These are phyloP conservation scores for Epizoanthus fatuus DNA, from an alignment of 92 coral and sea anemone genomes.

Conservation along the genomic window DNA sequence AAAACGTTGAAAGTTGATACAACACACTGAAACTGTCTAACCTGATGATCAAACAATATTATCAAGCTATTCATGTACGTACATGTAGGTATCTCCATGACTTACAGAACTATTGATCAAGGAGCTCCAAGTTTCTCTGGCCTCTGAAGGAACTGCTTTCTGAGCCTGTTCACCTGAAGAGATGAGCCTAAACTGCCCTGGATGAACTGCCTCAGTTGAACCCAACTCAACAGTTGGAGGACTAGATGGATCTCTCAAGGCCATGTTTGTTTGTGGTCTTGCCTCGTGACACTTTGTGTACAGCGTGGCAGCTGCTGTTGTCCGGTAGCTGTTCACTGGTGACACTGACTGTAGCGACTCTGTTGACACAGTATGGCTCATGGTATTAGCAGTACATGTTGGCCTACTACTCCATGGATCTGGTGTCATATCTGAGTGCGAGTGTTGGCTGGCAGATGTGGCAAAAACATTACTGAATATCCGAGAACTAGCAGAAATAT, in stretches of 20 bases:
- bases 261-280: not conserved
- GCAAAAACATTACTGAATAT: not conserved
- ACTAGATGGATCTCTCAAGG: not conserved
- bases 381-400: not conserved
- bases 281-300: not conserved
- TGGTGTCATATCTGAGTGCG: not conserved
- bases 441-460: not conserved
- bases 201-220: not conserved
- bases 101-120: constrained; percentile 33
- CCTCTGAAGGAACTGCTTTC: not conserved
- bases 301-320: too few relatives aligned
- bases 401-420: not conserved
- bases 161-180: not conserved
- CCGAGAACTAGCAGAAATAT: not conserved
- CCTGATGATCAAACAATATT: not conserved
- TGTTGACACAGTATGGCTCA: not conserved
- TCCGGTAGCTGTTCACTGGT: not conserved
- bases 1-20: too few relatives aligned
- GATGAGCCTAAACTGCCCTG: not conserved
- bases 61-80: not conserved
- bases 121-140: not conserved
- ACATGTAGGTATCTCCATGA: not conserved
- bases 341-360: not conserved
- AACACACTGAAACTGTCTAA: not conserved
- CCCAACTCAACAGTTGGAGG: not conserved